Percentiles rank a stretch among this genome's conserved stretches.
Conservation (phyloP, 1,140 invertebrate genomes). For the Papilio aristodemus region DNA sequence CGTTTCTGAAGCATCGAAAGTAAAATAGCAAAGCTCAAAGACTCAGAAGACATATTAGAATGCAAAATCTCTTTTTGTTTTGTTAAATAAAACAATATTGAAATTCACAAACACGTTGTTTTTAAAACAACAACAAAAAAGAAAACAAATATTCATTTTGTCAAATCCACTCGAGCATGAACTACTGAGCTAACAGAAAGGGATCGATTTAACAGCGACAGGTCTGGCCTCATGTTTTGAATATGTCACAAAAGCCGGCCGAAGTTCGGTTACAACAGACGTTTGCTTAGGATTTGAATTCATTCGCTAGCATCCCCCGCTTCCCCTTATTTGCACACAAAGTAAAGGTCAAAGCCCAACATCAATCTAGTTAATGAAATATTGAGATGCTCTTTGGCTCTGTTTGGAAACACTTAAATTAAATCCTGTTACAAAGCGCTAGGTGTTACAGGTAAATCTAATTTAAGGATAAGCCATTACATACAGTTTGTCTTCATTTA, state of each 20-base stretch:
- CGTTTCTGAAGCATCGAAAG: too few relatives aligned
- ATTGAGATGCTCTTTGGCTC: constrained; percentile 15
- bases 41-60: too few relatives aligned
- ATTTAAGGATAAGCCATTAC: not conserved
- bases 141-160: constrained; percentile 18
- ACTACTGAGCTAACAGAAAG: constrained; percentile 45
- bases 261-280: constrained; percentile 53
- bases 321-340: constrained; percentile 66
- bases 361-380: constrained; percentile 37
- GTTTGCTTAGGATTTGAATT: constrained; percentile 71
- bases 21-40: too few relatives aligned
- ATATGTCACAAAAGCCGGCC: constrained; percentile 50
- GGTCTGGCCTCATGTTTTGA: constrained; percentile 44
- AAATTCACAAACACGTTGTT: not conserved
- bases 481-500: not conserved
- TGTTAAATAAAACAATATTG: constrained; percentile 1
- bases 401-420: constrained; percentile 29
- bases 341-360: constrained; percentile 48
- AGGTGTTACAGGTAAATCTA: not conserved
- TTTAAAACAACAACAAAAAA: not conserved
- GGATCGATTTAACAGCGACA: constrained; percentile 45
- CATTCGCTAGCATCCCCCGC: constrained; percentile 64
- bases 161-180: constrained; percentile 37
- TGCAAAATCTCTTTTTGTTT: not conserved
- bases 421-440: not conserved